Conservation (phyloP, 2,888 invertebrate species). For the Aleiodes testaceus region DNA sequence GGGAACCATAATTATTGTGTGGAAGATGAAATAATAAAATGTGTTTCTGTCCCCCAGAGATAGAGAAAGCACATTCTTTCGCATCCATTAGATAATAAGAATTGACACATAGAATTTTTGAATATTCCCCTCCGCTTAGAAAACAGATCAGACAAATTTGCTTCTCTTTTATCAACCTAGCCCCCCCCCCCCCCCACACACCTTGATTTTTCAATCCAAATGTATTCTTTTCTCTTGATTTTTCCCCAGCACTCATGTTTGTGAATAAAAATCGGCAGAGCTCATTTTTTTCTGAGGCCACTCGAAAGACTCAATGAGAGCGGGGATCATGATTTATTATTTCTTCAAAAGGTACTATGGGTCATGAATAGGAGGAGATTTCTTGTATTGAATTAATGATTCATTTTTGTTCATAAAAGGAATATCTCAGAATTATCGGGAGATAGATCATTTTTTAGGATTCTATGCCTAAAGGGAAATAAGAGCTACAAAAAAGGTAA, state of each 20-base stretch:
- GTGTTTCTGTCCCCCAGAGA: not conserved
- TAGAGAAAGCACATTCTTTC: constrained; percentile 2
- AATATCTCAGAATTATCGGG: no score
- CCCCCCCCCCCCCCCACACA: not conserved
- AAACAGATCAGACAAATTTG: constrained; percentile 13
- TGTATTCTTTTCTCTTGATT: not conserved
- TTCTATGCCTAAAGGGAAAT: no score
- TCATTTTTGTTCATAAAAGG: no score
- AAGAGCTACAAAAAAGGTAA: no score
- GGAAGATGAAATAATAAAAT: not conserved
- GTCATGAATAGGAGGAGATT: no score
- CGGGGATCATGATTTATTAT: constrained; percentile 36
- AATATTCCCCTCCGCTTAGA: constrained; percentile 11
- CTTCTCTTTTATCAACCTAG: constrained; percentile 24
- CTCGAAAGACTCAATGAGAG: constrained; percentile 33
- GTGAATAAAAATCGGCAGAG: not conserved
- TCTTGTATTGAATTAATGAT: no score
- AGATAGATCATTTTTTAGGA: no score
- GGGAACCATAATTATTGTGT: not conserved
- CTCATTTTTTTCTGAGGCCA: constrained; percentile 12
- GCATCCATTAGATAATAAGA: not conserved
- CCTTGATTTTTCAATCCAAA: not conserved
- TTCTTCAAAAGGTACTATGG: no score
- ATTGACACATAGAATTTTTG: constrained; percentile 2
- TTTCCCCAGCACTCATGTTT: constrained; percentile 33